Evolutionary conservation across 2,113 vertebrate genomes (phyloP).

Genomic region (Bos javanicus): DNA sequence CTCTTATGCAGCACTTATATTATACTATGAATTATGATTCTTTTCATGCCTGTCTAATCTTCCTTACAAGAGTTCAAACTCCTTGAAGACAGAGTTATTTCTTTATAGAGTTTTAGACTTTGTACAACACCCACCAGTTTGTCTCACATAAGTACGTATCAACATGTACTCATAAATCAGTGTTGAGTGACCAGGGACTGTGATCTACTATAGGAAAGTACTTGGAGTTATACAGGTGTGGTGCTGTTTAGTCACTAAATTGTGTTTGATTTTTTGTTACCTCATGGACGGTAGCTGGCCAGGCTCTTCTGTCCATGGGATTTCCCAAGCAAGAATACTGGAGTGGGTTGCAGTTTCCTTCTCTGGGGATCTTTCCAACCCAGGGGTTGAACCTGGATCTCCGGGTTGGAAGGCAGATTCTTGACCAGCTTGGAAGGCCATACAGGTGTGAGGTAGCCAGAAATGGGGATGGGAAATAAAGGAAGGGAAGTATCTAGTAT

Average conservation of each 20-base stretch:
- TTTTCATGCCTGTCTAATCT: not conserved
- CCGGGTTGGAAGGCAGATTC: not conserved
- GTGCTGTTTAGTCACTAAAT: not conserved
- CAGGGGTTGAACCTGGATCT: not conserved
- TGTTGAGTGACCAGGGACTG: not conserved
- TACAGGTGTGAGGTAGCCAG: not conserved
- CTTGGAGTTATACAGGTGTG: not conserved
- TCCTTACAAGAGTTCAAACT: slow-evolving; percentile 1
- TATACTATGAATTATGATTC: not conserved
- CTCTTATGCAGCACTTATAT: not conserved
- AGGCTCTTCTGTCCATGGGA: not conserved
- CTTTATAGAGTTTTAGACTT: not conserved
- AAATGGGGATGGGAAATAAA: not conserved
- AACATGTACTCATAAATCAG: not conserved
- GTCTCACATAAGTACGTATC: not conserved
- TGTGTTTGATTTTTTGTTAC: not conserved
- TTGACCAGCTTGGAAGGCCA: not conserved
- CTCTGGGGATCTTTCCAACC: not conserved
- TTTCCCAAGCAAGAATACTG: not conserved
- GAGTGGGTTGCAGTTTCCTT: not conserved
- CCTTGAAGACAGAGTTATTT: slow-evolving; percentile 27
- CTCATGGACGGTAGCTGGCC: not conserved
- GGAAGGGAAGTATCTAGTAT: not conserved
- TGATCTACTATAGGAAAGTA: not conserved
- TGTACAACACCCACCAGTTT: not conserved